Percentiles rank a stretch among this genome's conserved stretches.
Conservation (phyloP, 2,113 vertebrate genomes). For the Neomonachus schauinslandi region DNA sequence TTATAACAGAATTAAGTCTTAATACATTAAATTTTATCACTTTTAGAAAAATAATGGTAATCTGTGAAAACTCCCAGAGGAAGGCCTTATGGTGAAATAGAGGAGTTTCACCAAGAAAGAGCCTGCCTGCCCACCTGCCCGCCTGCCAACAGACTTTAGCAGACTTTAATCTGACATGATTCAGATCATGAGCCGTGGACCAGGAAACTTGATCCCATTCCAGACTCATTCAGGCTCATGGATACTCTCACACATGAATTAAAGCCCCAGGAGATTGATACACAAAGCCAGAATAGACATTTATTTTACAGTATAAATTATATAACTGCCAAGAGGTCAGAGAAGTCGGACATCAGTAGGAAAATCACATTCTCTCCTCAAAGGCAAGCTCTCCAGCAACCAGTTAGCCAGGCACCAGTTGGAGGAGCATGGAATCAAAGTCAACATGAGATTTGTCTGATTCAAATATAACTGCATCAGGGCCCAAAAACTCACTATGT, state of each 20-base stretch:
- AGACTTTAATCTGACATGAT: neutral
- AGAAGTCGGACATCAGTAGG: neutral
- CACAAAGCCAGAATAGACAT: neutral
- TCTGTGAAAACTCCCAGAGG: neutral
- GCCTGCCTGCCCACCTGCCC: neutral
- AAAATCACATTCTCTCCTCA: neutral
- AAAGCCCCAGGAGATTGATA: neutral
- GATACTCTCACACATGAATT: neutral
- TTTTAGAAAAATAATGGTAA: conserved; percentile 25
- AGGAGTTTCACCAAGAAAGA: neutral
- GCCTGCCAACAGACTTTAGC: neutral
- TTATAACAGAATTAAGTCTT: neutral
- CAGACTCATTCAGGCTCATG: neutral
- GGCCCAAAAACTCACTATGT: neutral
- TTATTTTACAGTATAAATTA: neutral
- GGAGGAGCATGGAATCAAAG: neutral
- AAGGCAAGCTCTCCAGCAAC: neutral
- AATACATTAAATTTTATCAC: neutral
- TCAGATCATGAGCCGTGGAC: neutral
- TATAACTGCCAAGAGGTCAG: neutral
- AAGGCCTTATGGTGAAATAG: fast-evolving
- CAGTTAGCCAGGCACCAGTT: neutral
- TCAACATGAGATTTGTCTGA: neutral
- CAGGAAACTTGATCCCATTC: neutral
- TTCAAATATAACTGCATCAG: neutral